These are phyloP conservation scores for Zhengitettix transpicula DNA, from an alignment of 2,888 invertebrate genomes.

Conservation along the genomic window DNA sequence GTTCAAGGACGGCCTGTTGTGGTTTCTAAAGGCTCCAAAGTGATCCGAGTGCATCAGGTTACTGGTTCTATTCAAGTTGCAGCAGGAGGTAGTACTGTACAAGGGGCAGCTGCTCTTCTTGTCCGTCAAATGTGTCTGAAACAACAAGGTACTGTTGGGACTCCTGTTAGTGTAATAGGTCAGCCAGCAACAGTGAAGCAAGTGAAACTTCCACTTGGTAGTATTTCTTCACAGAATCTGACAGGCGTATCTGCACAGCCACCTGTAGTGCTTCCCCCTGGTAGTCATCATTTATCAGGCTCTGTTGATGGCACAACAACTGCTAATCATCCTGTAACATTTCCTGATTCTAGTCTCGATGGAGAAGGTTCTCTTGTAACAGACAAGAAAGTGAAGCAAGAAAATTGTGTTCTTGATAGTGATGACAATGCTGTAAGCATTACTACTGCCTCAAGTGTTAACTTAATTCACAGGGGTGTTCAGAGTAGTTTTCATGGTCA, in stretches of 20 bases:
- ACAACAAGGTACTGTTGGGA: slow-evolving; percentile 2
- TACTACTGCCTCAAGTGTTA: background rate
- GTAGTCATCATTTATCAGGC: slow-evolving; percentile 14
- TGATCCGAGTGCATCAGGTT: slow-evolving; percentile 19
- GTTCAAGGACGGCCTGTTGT: slow-evolving; percentile 14
- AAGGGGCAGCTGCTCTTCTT: slow-evolving; percentile 11
- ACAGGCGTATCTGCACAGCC: slow-evolving; percentile 26
- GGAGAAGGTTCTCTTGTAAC: background rate
- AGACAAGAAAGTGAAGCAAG: too few species aligned
- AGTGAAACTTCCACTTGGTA: slow-evolving; percentile 16
- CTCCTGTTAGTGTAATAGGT: slow-evolving; percentile 8
- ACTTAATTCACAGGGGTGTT: too few species aligned
- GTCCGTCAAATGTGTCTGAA: slow-evolving; percentile 10
- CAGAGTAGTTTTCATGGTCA: too few species aligned
- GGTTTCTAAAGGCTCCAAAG: slow-evolving; percentile 13
- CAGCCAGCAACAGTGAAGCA: slow-evolving; percentile 13
- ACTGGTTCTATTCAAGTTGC: slow-evolving; percentile 14
- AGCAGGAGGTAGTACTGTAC: slow-evolving; percentile 7
- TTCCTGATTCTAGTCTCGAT: slow-evolving; percentile 4
- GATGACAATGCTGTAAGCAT: background rate
- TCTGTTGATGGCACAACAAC: background rate
- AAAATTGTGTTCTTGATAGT: background rate
- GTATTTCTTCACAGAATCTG: slow-evolving; percentile 26
- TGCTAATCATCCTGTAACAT: slow-evolving; percentile 2
- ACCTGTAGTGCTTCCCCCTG: slow-evolving; percentile 23